phyloP scores from a whole-genome alignment of 2,888 invertebrate genomes.

The Sialis fuliginosa region DNA sequence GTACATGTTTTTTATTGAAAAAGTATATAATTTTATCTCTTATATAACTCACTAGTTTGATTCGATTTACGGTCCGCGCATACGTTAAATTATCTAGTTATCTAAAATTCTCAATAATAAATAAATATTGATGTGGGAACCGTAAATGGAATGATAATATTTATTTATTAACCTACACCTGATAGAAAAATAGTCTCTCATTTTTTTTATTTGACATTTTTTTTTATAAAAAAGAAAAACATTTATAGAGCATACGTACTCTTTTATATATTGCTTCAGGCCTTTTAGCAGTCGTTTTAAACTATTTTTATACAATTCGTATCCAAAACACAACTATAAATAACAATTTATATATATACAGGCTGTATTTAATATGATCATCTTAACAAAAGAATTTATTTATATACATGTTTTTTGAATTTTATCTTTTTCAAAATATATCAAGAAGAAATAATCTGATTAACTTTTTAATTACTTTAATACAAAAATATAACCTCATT shows the following conservation, averaged over 20 bases:
- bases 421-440: too few species aligned
- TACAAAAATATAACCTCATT: too few species aligned
- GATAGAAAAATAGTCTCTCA: conserved; percentile 12
- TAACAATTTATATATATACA: too few species aligned
- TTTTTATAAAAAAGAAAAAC: neutral
- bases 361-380: too few species aligned
- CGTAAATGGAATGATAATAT: conserved; percentile 3
- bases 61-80: too few species aligned
- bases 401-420: too few species aligned
- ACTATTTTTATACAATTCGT: too few species aligned
- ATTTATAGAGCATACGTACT: neutral
- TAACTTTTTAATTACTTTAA: too few species aligned
- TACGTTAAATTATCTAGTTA: neutral
- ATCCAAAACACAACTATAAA: too few species aligned
- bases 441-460: too few species aligned
- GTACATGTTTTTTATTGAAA: neutral
- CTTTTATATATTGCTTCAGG: neutral
- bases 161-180: conserved; percentile 9
- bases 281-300: neutral
- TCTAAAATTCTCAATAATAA: neutral
- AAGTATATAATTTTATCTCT: conserved; percentile 5
- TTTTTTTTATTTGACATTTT: conserved; percentile 3
- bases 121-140: neutral
- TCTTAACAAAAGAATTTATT: too few species aligned
- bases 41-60: neutral